Evolutionary conservation across 2,113 vertebrate genomes (phyloP).

Genomic region (Lonchura striata): DNA sequence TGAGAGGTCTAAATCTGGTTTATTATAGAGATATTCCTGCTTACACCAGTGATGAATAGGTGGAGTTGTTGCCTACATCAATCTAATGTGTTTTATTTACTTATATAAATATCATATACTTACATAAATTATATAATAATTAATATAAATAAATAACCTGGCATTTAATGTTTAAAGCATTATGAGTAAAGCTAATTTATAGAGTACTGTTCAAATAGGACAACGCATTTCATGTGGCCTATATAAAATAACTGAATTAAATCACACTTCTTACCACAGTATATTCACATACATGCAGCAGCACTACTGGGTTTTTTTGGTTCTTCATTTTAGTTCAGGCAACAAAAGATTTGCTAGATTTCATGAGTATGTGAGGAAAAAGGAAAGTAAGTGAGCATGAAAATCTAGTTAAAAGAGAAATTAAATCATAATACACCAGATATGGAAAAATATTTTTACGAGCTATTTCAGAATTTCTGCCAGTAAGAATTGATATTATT

Average conservation of each 20-base stretch:
- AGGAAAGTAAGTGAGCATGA: neutral
- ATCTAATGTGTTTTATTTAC: neutral
- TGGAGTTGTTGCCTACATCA: neutral
- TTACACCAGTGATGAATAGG: neutral
- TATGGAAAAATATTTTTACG: neutral
- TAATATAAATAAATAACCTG: neutral
- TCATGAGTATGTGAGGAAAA: neutral
- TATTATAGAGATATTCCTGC: neutral
- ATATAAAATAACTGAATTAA: neutral
- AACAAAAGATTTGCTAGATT: neutral
- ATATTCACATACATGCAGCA: neutral
- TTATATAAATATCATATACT: neutral
- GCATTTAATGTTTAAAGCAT: neutral
- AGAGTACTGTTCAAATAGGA: neutral
- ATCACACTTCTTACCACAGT: neutral
- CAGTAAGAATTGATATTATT: neutral
- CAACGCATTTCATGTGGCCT: neutral
- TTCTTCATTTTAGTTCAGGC: neutral
- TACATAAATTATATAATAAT: neutral
- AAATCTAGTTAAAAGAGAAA: neutral
- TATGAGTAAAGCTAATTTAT: neutral
- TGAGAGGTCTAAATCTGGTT: neutral
- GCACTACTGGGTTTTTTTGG: fast-evolving
- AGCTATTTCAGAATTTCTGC: neutral
- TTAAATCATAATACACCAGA: neutral